Percentiles rank a stretch among this genome's conserved stretches.
Evolutionary conservation across 2,888 invertebrate species (phyloP).

Genomic region (Terebella lapidaria): DNA sequence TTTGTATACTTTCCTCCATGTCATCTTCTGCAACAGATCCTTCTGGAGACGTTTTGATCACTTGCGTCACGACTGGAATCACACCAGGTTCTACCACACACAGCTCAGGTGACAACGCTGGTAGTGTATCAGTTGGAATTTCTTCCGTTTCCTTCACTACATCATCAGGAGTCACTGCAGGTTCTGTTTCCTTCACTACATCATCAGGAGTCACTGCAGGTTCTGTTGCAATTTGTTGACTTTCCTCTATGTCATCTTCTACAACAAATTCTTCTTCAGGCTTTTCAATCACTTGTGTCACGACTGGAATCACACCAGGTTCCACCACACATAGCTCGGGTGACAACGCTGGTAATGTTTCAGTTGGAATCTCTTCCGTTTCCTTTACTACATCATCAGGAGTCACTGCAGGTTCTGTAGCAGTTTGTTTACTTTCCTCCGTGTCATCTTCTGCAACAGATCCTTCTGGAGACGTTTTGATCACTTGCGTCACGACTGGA

Average conservation of each 20-base stretch:
- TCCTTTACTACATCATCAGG: neutral
- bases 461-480: conserved; percentile 9
- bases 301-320: conserved; percentile 6
- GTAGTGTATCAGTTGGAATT: no score
- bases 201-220: no score
- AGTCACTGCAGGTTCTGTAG: neutral
- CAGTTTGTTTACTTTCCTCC: neutral
- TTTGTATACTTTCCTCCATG: neutral
- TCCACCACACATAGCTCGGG: neutral
- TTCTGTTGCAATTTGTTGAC: neutral
- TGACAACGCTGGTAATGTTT: neutral
- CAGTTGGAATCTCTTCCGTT: neutral
- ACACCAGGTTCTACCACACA: neutral
- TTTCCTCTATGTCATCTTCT: conserved; percentile 17
- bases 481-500: neutral
- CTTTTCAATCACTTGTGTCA: neutral
- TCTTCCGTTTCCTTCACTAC: no score
- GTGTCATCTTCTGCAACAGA: neutral
- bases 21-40: neutral
- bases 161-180: no score
- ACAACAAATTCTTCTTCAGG: conserved; percentile 26
- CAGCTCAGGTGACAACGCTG: neutral
- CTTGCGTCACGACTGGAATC: neutral
- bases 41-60: no score
- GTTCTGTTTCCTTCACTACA: no score